Percentiles rank a stretch among this genome's conserved stretches.
These are phyloP conservation scores for Noctuana brunneofusca DNA, from an alignment of 2,888 invertebrate genomes.

Conservation along the genomic window DNA sequence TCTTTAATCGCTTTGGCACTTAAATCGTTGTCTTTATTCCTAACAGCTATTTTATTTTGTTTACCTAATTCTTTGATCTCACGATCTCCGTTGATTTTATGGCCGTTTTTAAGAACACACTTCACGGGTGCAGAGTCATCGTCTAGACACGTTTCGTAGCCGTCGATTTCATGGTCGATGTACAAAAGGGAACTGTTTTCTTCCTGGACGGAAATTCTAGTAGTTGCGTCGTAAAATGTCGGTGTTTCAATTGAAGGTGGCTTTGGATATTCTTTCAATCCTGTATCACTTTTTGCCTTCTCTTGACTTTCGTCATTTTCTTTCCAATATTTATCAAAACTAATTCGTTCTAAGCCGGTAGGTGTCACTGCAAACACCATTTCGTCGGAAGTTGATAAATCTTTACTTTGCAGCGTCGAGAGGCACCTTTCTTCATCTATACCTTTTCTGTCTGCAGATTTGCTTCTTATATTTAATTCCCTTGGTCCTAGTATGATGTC, in stretches of 20 bases:
- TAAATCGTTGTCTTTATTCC: conserved; percentile 66
- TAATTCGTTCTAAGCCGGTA: conserved; percentile 77
- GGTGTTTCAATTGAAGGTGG: conserved; percentile 61
- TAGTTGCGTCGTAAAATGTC: conserved; percentile 60
- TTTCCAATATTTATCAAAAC: conserved; percentile 78
- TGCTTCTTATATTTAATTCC: conserved; percentile 66
- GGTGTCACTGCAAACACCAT: conserved; percentile 81
- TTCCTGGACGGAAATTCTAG: conserved; percentile 69
- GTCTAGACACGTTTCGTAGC: conserved; percentile 85
- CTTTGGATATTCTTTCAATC: conserved; percentile 72
- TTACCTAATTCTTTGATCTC: conserved; percentile 73
- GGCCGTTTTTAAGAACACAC: conserved; percentile 62
- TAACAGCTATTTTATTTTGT: conserved; percentile 67
- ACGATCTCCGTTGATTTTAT: conserved; percentile 67
- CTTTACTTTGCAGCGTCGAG: conserved; percentile 77
- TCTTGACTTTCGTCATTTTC: conserved; percentile 60
- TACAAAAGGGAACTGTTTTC: conserved; percentile 68
- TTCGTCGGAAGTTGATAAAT: conserved; percentile 79
- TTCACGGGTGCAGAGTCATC: conserved; percentile 78
- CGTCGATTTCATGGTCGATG: conserved; percentile 80
- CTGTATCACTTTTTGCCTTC: conserved; percentile 70
- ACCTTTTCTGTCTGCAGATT: conserved; percentile 57
- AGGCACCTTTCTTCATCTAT: conserved; percentile 54
- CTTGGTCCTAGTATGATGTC: conserved; percentile 67
- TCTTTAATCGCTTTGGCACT: conserved; percentile 60